A percentile compares a stretch with the other conserved stretches of the same genome.
These are phyloP conservation scores for Emys orbicularis DNA, from an alignment of 2,797 vertebrate species.

Conservation along the genomic window DNA sequence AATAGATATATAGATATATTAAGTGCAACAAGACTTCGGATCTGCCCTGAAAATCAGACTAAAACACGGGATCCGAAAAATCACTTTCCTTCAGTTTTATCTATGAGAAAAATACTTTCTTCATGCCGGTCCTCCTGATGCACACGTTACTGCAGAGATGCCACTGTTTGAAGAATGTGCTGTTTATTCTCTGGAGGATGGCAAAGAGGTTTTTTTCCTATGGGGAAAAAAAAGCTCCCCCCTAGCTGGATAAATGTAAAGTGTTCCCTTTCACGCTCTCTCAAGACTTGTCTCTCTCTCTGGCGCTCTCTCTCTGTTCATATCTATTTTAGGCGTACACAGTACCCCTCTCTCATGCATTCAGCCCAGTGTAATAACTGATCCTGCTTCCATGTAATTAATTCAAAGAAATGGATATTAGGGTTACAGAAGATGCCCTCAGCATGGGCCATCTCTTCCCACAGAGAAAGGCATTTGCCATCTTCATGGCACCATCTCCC, in stretches of 20 bases:
- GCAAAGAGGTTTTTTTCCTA: slow-evolving; percentile 6
- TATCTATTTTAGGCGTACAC: slow-evolving; percentile 55
- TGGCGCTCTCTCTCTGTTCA: slow-evolving; percentile 49
- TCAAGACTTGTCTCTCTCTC: slow-evolving; percentile 57
- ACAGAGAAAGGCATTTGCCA: background rate
- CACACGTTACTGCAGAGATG: slow-evolving; percentile 41
- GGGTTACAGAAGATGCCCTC: background rate
- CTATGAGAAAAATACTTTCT: slow-evolving; percentile 60
- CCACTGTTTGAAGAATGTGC: slow-evolving; percentile 64
- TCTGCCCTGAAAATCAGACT: slow-evolving; percentile 33
- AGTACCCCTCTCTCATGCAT: background rate
- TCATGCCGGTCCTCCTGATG: slow-evolving; percentile 39
- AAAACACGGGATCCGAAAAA: slow-evolving; percentile 43
- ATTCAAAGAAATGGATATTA: slow-evolving; percentile 7
- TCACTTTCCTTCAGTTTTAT: slow-evolving; percentile 53
- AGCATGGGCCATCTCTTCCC: background rate
- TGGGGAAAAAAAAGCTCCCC: slow-evolving; percentile 46
- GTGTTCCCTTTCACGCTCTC: slow-evolving; percentile 43
- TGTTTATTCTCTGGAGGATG: slow-evolving; percentile 62
- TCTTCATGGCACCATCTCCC: background rate
- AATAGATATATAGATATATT: background rate
- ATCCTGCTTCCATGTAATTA: slow-evolving; percentile 41
- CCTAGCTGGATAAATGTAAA: slow-evolving; percentile 67
- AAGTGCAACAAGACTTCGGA: slow-evolving; percentile 5
- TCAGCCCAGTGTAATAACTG: slow-evolving; percentile 47